Base-by-base conservation (phyloP, 2,113 vertebrate genomes). In the Malaclemys terrapin region DNA sequence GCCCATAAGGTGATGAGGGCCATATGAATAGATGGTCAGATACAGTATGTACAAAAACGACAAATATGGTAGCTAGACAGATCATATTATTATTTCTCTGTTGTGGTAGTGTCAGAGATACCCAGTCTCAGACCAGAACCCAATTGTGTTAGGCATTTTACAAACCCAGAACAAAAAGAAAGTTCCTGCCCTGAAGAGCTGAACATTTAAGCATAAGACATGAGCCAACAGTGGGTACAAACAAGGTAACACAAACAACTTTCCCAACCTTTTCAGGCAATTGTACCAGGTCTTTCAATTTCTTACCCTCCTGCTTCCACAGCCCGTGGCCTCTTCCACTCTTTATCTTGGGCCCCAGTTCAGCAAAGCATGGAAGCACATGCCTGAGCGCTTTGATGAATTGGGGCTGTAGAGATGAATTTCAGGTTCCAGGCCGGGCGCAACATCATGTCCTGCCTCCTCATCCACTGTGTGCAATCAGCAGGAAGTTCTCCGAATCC, bases 1-100 rank as follows among this genome's bases (percentile, higher is more conserved):
- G 65, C 65, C 65, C 65, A 38, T 72, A 35, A 81, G 90, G 94
- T 65, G 91, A 95, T 84, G 31, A 87, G 16, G 31, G 86, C 22
- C 16, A 35, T 79, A 50, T 54, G n/a, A 47, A 25, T 17, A 95
- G 84, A 75, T n/a, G 53, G 3, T 31, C 62, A n/a, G 69, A 45
- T 17, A 84, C 92, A 91, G 47, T 84, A 82, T 52, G 47, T 59
- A 31, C 80, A 85, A 84, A 62, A 91, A 83, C 81, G 0, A 95
- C 87, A 92, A 82, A 82, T 79, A 19, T 2, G 31, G 9, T 31
- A 79, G 52, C 50, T 27, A 93, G 54, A 82, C 10, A 79, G 80
- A 84, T 84, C 53, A 25, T 12, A 79, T 92, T 90, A 82, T 92
- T 79, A 79, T 47, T 79, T 49, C 14, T 90, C 72, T 87, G 47